Conservation (phyloP, 2,797 vertebrate genomes). For the Xiphophorus birchmanni region DNA sequence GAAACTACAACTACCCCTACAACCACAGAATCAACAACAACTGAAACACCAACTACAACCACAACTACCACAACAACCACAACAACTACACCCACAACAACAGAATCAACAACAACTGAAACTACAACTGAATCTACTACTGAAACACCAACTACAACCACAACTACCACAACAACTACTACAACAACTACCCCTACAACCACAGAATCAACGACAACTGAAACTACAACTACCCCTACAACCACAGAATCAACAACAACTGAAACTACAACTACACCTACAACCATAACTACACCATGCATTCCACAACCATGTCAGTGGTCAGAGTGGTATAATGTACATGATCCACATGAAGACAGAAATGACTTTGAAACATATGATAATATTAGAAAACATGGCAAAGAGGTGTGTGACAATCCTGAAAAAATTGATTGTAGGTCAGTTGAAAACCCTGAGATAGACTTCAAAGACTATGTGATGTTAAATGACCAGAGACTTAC, state of each 20-base stretch:
- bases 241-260: no score
- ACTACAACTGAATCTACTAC: background rate
- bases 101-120: no score
- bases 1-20: background rate
- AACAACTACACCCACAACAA: no score
- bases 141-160: background rate
- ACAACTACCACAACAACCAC: no score
- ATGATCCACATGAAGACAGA: background rate
- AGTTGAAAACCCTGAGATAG: fast-evolving
- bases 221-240: no score
- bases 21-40: no score
- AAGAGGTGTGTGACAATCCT: constrained; percentile 53
- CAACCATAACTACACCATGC: constrained; percentile 29
- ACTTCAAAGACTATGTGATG: constrained; percentile 38
- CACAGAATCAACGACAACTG: no score
- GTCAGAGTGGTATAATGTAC: constrained; percentile 76
- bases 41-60: no score
- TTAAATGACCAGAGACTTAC: constrained; percentile 35
- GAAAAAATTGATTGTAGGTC: constrained; percentile 61
- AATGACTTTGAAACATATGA: constrained; percentile 79
- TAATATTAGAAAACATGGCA: constrained; percentile 67
- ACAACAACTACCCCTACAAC: no score
- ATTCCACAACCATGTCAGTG: constrained; percentile 58
- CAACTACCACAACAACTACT: fast-evolving
- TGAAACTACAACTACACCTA: no score